Evolutionary conservation across 2,797 vertebrate species (phyloP).

Genomic region (Adelosebastes latens): DNA sequence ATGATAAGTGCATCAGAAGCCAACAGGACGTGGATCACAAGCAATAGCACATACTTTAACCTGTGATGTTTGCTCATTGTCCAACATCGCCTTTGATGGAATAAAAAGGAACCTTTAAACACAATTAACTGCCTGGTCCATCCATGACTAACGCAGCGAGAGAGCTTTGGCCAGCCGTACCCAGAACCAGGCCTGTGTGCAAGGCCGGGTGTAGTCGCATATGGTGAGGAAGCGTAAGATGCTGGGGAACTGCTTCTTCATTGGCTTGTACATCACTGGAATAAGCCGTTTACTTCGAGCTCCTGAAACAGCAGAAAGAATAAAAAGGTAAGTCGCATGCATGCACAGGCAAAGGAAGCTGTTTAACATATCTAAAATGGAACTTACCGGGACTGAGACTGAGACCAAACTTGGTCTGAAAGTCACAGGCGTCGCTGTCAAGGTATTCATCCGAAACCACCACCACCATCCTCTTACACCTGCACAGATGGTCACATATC

Average conservation of each 20-base stretch:
- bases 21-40: background rate
- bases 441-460: constrained; percentile 97
- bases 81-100: background rate
- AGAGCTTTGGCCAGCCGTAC: constrained; percentile 87
- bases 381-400: constrained; percentile 93
- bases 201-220: constrained; percentile 95
- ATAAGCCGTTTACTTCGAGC: constrained; percentile 92
- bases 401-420: constrained; percentile 99
- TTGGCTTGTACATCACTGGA: constrained; percentile 92
- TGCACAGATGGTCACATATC: constrained; percentile 57
- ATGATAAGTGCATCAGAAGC: background rate
- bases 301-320: constrained; percentile 74
- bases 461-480: constrained; percentile 96
- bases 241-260: constrained; percentile 93
- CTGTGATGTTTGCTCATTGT: constrained; percentile 1
- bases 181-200: constrained; percentile 97
- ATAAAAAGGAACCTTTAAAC: constrained; percentile 15
- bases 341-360: background rate
- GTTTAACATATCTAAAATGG: background rate
- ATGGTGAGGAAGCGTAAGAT: constrained; percentile 94
- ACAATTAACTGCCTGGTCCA: background rate
- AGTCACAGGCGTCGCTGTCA: constrained; percentile 94
- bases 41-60: background rate
- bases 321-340: background rate
- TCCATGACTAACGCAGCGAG: constrained; percentile 39